Evolutionary conservation across 2,113 vertebrate genomes (phyloP).

Genomic region (Myrmecophaga tridactyla): DNA sequence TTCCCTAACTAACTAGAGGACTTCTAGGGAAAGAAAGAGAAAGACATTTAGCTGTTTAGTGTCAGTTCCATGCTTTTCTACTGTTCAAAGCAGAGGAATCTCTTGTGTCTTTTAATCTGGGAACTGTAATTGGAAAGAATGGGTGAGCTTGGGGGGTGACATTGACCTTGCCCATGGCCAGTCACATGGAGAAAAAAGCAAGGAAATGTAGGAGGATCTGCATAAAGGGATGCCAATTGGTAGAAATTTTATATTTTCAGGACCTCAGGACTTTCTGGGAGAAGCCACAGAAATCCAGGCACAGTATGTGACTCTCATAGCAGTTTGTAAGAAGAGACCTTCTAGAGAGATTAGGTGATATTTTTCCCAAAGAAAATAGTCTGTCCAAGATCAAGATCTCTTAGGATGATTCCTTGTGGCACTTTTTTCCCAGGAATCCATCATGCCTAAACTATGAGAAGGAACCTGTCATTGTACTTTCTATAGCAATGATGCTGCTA

Average conservation of each 20-base stretch:
- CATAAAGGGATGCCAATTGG: not conserved
- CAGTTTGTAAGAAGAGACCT: not conserved
- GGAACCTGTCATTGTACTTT: no score
- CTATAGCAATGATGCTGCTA: not conserved
- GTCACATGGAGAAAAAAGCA: not conserved
- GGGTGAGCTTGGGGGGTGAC: not conserved
- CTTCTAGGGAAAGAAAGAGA: not conserved
- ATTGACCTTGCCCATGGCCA: not conserved
- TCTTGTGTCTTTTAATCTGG: not conserved
- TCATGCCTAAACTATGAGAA: not conserved
- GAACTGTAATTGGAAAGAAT: not conserved
- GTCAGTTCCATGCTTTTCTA: not conserved
- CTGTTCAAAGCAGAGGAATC: not conserved
- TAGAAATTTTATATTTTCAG: not conserved
- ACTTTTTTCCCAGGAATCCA: not conserved
- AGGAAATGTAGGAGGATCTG: no score
- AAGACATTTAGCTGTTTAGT: not conserved
- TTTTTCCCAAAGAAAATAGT: not conserved
- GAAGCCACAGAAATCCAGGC: not conserved
- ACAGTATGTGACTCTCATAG: not conserved
- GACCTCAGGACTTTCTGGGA: not conserved
- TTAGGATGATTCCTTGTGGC: not conserved
- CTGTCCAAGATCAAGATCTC: not conserved
- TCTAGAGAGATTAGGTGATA: not conserved
- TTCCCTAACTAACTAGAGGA: not conserved